Conservation (phyloP, 2,797 vertebrate genomes). For the Odontamblyopus lacepedii region DNA sequence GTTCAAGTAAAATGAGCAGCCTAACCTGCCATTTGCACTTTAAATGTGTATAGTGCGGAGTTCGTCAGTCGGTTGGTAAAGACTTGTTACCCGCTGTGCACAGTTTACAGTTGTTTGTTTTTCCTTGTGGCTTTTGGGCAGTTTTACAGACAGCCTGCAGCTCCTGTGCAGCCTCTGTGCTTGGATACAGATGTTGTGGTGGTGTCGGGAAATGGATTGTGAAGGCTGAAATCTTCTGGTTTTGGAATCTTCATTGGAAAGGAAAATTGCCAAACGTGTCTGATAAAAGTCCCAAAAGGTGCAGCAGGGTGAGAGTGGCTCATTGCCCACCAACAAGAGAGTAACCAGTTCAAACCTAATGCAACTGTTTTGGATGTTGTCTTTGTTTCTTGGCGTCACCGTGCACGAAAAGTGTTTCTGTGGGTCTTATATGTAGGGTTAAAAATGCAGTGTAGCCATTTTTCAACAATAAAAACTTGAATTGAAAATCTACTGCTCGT, state of each 20-base stretch:
- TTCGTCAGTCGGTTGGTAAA: slow-evolving; percentile 32
- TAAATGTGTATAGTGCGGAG: slow-evolving; percentile 25
- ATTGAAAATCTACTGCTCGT: too few species aligned
- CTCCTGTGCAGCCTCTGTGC: slow-evolving; percentile 13
- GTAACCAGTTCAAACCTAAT: neutral
- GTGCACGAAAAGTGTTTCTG: neutral
- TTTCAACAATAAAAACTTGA: too few species aligned
- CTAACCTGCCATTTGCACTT: too few species aligned
- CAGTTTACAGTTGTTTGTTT: slow-evolving; percentile 35
- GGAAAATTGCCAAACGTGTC: neutral
- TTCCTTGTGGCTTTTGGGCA: slow-evolving; percentile 13
- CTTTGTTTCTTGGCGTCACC: neutral
- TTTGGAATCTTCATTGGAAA: neutral
- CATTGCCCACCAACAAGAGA: neutral
- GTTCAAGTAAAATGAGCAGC: too few species aligned
- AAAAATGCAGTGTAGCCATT: too few species aligned
- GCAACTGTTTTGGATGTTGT: neutral
- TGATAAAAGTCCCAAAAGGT: neutral
- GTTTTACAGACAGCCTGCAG: slow-evolving; percentile 14
- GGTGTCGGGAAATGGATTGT: slow-evolving; percentile 7
- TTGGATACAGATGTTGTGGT: slow-evolving; percentile 16
- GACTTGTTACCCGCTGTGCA: slow-evolving; percentile 18
- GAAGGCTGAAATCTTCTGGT: slow-evolving; percentile 3
- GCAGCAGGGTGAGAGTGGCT: neutral
- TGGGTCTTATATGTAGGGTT: too few species aligned